phyloP scores from a whole-genome alignment of 2,797 vertebrate genomes.

The Gastrophryne carolinensis region DNA sequence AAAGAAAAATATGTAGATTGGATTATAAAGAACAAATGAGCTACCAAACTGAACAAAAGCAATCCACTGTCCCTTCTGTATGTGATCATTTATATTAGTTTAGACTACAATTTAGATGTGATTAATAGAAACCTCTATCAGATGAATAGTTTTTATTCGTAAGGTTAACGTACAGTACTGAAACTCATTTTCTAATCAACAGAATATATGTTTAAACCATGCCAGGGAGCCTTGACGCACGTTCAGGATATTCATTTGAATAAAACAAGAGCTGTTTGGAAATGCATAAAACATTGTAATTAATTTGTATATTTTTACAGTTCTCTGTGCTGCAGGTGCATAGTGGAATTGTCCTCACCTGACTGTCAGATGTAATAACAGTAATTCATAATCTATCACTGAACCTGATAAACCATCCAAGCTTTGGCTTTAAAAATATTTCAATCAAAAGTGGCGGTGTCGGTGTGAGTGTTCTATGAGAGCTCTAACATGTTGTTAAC shows the following conservation, averaged over 20 bases:
- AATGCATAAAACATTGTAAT: conserved; percentile 38
- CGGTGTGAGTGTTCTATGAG: too few species aligned
- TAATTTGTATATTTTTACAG: conserved; percentile 43
- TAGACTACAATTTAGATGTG: not conserved
- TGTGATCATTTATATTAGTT: too few species aligned
- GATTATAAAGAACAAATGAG: too few species aligned
- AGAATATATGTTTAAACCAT: conserved; percentile 17
- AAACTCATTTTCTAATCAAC: conserved; percentile 33
- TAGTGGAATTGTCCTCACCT: conserved; percentile 45
- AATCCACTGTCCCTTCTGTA: too few species aligned
- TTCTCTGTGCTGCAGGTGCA: conserved; percentile 32
- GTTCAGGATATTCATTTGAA: conserved; percentile 24
- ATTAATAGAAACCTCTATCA: not conserved
- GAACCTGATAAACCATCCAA: conserved; percentile 22
- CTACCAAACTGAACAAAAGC: too few species aligned
- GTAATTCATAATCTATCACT: conserved; percentile 34
- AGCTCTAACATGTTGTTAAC: too few species aligned
- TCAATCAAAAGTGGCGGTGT: too few species aligned
- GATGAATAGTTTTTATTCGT: not conserved
- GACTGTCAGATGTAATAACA: conserved; percentile 41
- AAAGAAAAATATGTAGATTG: too few species aligned
- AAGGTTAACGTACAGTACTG: not conserved
- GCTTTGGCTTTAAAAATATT: conserved; percentile 9
- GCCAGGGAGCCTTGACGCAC: conserved; percentile 2
- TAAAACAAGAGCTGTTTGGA: conserved; percentile 31